phyloP scores from a whole-genome alignment of 2,888 invertebrate species.

The Morinoia aosen region DNA sequence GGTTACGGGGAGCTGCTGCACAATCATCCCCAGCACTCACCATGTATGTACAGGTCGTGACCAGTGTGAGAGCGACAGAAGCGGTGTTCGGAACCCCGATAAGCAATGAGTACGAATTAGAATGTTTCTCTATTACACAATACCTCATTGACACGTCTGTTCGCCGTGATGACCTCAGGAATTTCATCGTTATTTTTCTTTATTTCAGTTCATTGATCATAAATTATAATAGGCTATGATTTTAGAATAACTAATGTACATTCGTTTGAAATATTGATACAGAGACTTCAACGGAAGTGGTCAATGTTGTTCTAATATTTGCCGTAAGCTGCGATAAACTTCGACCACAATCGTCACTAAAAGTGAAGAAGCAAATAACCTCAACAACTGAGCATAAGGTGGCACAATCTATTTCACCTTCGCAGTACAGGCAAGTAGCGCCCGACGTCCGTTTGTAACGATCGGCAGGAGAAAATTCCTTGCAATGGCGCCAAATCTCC shows the following conservation, averaged over 20 bases:
- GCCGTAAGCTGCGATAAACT: background rate
- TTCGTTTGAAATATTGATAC: too few relatives aligned
- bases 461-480: background rate
- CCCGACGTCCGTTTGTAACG: background rate
- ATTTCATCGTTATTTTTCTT: too few relatives aligned
- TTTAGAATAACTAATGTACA: too few relatives aligned
- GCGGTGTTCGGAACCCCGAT: background rate
- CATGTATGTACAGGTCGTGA: background rate
- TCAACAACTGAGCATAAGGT: background rate
- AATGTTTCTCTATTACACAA: too few relatives aligned
- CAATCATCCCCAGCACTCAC: too few relatives aligned
- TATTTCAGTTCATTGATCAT: too few relatives aligned
- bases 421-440: background rate
- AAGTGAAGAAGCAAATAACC: background rate
- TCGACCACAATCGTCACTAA: background rate
- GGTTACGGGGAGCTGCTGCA: too few relatives aligned
- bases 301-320: background rate
- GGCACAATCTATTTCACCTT: background rate
- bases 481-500: slow-evolving; percentile 37
- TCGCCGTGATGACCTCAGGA: too few relatives aligned
- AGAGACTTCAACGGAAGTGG: too few relatives aligned
- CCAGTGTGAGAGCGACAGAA: background rate
- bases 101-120: background rate
- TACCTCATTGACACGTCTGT: too few relatives aligned
- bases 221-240: too few relatives aligned